Evolutionary conservation across 1,140 invertebrate species (phyloP).

Genomic region (Drosophila erecta): DNA sequence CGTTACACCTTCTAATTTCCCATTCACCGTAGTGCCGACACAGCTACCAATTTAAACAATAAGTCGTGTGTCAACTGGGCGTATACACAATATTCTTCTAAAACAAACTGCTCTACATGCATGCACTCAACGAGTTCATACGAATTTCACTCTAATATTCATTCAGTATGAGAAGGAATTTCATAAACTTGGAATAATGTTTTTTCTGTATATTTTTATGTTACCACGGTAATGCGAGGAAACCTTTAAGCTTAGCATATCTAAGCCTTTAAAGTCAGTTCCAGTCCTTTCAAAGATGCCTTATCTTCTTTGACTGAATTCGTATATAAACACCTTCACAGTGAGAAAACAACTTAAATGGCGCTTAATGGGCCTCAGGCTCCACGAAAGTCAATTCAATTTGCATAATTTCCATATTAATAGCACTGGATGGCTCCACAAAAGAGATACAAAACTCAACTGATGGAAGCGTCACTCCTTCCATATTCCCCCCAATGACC

Average conservation of each 20-base stretch:
- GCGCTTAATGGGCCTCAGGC: constrained; percentile 33
- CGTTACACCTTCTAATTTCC: no score
- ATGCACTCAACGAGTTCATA: background rate
- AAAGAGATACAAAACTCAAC: constrained; percentile 39
- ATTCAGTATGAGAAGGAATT: no score
- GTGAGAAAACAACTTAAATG: constrained; percentile 30
- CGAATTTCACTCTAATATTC: background rate
- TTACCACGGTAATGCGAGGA: background rate
- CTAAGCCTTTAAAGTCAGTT: constrained; percentile 16
- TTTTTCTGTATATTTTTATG: background rate
- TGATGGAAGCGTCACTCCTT: constrained; percentile 24
- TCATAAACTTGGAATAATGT: background rate
- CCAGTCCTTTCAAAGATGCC: background rate
- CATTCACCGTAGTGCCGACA: background rate
- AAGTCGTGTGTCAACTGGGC: constrained; percentile 4
- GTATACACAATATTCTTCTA: constrained; percentile 17
- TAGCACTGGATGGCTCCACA: constrained; percentile 41
- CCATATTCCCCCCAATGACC: background rate
- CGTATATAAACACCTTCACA: constrained; percentile 34
- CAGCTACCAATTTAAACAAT: constrained; percentile 27
- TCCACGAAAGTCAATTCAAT: constrained; percentile 67
- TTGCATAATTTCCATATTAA: constrained; percentile 71
- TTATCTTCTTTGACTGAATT: constrained; percentile 16
- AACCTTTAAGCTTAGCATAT: background rate
- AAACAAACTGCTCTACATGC: constrained; percentile 1